phyloP scores from a whole-genome alignment of 2,797 vertebrate genomes.

The Oceanodroma leucorhoa region DNA sequence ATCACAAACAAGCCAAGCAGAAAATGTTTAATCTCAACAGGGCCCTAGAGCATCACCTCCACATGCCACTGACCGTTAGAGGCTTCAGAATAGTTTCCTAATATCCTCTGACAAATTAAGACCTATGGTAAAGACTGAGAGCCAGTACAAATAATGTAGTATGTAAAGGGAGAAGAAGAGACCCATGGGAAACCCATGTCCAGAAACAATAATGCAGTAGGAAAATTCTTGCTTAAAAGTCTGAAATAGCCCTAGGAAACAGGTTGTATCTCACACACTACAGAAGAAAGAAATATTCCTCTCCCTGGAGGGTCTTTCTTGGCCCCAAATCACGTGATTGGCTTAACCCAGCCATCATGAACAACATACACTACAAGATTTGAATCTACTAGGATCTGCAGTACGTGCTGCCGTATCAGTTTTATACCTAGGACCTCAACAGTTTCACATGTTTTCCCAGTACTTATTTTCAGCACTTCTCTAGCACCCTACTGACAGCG shows the following conservation, averaged over 20 bases:
- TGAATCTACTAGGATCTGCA: background rate
- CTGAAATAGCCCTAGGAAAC: background rate
- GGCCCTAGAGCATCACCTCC: slow-evolving; percentile 9
- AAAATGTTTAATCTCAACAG: slow-evolving; percentile 44
- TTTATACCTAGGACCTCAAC: background rate
- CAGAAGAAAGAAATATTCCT: background rate
- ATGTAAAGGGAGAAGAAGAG: background rate
- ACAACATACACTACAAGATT: background rate
- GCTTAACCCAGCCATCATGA: background rate
- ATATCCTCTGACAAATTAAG: slow-evolving; percentile 46
- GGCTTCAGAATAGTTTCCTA: slow-evolving; percentile 31
- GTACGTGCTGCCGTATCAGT: background rate
- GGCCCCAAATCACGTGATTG: background rate
- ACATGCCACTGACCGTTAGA: background rate
- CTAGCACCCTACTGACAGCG: background rate
- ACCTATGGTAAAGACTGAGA: background rate
- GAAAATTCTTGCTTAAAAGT: background rate
- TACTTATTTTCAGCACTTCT: background rate
- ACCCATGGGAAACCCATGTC: background rate
- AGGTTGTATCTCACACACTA: background rate
- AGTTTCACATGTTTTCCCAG: background rate
- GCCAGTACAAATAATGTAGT: background rate
- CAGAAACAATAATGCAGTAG: background rate
- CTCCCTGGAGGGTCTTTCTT: background rate
- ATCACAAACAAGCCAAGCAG: slow-evolving; percentile 46